Evolutionary conservation across 1,140 invertebrate species (phyloP).

Genomic region (Maconellicoccus hirsutus): DNA sequence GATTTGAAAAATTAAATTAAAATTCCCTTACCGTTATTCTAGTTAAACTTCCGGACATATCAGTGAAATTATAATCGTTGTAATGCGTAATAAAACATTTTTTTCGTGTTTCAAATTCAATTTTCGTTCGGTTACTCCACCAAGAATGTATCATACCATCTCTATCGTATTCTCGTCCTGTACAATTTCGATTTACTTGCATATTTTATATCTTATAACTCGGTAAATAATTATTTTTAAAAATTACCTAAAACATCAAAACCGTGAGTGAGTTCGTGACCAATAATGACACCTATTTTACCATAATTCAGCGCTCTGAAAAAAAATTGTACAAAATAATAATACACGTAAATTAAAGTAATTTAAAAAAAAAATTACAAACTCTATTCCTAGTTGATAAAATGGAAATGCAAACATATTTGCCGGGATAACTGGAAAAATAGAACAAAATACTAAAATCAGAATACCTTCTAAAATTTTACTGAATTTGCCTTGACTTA

Average conservation of each 20-base stretch:
- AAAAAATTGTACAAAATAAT: not conserved
- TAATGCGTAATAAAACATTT: conserved; percentile 86
- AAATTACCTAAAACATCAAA: conserved; percentile 66
- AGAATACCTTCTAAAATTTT: not conserved
- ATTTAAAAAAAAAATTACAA: not conserved
- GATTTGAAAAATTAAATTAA: too few species aligned
- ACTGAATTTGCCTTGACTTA: not conserved
- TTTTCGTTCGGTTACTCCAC: conserved; percentile 70
- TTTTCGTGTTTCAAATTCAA: conserved; percentile 55
- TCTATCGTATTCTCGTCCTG: conserved; percentile 58
- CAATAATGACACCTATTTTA: conserved; percentile 61
- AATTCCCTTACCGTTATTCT: not conserved
- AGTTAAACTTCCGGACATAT: not conserved
- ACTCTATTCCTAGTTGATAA: not conserved
- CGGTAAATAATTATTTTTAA: too few species aligned
- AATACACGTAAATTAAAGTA: not conserved
- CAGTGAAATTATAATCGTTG: conserved; percentile 48
- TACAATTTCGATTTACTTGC: not conserved
- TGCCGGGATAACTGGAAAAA: not conserved
- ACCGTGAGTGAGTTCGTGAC: conserved; percentile 61
- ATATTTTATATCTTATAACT: not conserved
- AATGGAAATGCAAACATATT: not conserved
- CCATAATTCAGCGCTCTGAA: conserved; percentile 48
- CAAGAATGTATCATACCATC: conserved; percentile 62
- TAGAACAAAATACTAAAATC: not conserved